phyloP scores from a whole-genome alignment of 1,140 invertebrate genomes.

The Magallana ariakensis region DNA sequence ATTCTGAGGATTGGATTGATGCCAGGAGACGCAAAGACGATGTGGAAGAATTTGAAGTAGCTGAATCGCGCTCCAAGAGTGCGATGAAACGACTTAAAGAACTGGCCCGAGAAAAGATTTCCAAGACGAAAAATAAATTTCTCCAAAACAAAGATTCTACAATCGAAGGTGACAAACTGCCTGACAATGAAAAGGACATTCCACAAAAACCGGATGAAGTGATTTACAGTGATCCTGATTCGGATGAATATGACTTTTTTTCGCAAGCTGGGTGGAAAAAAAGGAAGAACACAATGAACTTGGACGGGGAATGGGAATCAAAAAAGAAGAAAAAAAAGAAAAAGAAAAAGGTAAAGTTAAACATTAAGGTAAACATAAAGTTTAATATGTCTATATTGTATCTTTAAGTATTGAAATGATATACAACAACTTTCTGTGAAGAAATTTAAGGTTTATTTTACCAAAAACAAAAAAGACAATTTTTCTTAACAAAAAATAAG shows the following conservation, averaged over 20 bases:
- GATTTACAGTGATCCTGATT: constrained; percentile 11
- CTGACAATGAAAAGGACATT: background rate
- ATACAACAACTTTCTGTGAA: no score
- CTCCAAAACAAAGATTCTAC: background rate
- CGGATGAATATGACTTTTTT: constrained; percentile 12
- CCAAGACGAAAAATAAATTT: constrained; percentile 31
- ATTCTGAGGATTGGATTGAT: constrained; percentile 54
- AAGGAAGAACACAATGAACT: constrained; percentile 39
- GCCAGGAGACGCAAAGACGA: constrained; percentile 53
- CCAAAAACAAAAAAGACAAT: no score
- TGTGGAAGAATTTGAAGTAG: constrained; percentile 56
- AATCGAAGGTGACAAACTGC: background rate
- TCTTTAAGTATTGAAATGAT: no score
- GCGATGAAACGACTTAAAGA: constrained; percentile 51
- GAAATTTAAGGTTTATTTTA: no score
- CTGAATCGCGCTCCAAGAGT: constrained; percentile 4
- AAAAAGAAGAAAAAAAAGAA: constrained; percentile 36
- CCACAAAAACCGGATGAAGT: background rate
- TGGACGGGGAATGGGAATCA: constrained; percentile 40
- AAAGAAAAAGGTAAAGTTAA: constrained; percentile 44
- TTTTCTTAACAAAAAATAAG: no score
- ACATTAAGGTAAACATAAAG: no score
- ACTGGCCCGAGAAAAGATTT: constrained; percentile 45
- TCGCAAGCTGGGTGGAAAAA: constrained; percentile 28
- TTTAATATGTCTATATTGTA: no score